A percentile compares a stretch with the other conserved stretches of the same genome.
These are phyloP conservation scores for Coelopa frigida DNA, from an alignment of 1,140 invertebrate genomes.

Conservation along the genomic window DNA sequence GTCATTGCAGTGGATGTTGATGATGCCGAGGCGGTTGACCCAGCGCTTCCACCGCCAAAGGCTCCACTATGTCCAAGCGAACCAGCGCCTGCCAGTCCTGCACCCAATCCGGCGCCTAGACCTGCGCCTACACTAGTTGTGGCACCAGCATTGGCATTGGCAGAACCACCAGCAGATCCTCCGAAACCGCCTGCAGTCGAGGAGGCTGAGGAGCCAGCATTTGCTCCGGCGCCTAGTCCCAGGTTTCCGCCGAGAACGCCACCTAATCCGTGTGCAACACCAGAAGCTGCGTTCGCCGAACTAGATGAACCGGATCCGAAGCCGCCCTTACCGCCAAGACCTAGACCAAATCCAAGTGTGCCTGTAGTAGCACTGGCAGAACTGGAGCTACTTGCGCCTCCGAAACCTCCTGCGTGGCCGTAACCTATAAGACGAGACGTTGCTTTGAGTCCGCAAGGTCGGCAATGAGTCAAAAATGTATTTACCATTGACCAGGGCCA, in stretches of 20 bases:
- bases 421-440: background rate
- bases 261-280: background rate
- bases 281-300: background rate
- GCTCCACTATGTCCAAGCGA: background rate
- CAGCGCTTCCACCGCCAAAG: background rate
- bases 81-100: too few relatives aligned
- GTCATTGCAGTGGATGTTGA: too few relatives aligned
- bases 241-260: background rate
- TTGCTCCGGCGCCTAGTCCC: background rate
- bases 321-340: too few relatives aligned
- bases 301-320: background rate
- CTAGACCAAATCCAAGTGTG: background rate
- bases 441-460: too few relatives aligned
- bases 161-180: background rate
- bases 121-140: background rate
- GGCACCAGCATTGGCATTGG: background rate
- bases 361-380: background rate
- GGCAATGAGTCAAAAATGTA: background rate
- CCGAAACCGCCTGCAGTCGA: background rate
- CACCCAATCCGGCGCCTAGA: background rate
- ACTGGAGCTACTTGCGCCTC: background rate
- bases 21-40: background rate
- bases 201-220: background rate
- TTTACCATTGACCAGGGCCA: slow-evolving; percentile 10
- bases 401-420: background rate